Evolutionary conservation across 2,797 vertebrate genomes (phyloP).

Genomic region (Sylvia borin): DNA sequence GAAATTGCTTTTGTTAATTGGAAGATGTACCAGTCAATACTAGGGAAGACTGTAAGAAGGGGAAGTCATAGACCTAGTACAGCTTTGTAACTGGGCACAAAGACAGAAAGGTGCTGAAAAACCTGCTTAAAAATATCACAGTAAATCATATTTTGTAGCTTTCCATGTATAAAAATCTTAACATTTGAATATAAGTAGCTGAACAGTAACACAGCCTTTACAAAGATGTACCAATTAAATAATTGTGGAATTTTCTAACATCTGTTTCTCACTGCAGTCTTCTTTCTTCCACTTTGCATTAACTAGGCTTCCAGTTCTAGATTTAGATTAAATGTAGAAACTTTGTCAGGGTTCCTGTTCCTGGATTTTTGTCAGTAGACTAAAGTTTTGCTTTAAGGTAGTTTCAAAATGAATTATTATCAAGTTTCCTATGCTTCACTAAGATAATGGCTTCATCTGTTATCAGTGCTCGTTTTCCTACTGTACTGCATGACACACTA

Average conservation of each 20-base stretch:
- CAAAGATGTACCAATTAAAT: background rate
- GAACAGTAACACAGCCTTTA: background rate
- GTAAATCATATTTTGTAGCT: background rate
- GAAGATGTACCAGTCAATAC: background rate
- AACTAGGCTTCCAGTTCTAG: background rate
- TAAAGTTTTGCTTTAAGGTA: background rate
- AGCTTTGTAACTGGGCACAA: background rate
- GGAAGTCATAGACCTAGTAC: background rate
- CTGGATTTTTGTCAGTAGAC: background rate
- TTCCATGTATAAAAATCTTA: background rate
- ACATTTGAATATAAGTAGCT: background rate
- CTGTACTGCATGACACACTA: background rate
- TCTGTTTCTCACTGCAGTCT: background rate
- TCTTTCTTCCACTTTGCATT: background rate
- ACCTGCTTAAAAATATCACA: background rate
- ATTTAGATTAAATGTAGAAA: background rate
- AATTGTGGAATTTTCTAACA: slow-evolving; percentile 27
- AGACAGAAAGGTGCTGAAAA: background rate
- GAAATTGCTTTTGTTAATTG: slow-evolving; percentile 3
- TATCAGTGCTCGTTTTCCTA: background rate
- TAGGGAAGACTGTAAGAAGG: background rate
- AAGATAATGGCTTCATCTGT: background rate
- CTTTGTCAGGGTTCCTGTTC: background rate
- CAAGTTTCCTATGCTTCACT: background rate
- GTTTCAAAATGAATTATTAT: background rate